Conservation (phyloP, 2,113 vertebrate genomes). For the Prietella phreatophila region DNA sequence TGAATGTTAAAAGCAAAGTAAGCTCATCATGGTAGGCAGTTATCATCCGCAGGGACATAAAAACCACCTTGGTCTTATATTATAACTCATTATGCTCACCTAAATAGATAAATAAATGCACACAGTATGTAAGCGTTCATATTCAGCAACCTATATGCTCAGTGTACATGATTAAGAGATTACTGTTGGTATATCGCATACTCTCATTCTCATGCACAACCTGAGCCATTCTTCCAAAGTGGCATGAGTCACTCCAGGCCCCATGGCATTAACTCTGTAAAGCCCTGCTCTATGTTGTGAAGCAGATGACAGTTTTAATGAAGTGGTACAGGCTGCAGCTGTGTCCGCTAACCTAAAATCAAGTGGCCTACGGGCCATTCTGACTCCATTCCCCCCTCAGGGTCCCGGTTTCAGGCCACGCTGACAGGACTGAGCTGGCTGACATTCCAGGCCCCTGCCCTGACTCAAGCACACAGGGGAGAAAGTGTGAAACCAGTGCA, state of each 20-base stretch:
- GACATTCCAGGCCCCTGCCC: constrained; percentile 44
- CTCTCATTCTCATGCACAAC: constrained; percentile 9
- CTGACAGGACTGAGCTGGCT: constrained; percentile 58
- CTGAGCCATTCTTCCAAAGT: constrained; percentile 67
- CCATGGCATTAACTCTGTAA: constrained; percentile 20
- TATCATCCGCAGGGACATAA: background rate
- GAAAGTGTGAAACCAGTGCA: constrained; percentile 64
- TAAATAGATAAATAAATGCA: constrained; percentile 3
- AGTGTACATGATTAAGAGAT: constrained; percentile 4
- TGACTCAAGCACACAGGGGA: constrained; percentile 54
- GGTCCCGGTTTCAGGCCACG: constrained; percentile 34
- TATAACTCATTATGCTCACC: background rate
- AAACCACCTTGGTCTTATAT: background rate
- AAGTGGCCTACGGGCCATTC: constrained; percentile 59
- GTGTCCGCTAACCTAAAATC: constrained; percentile 64
- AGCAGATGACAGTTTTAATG: constrained; percentile 62
- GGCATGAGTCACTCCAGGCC: constrained; percentile 40
- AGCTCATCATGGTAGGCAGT: background rate
- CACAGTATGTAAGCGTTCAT: background rate
- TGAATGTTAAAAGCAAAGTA: constrained; percentile 24
- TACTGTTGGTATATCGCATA: background rate
- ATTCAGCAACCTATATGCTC: background rate
- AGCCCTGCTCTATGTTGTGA: constrained; percentile 55
- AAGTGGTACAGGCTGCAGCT: constrained; percentile 63
- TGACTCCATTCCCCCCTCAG: constrained; percentile 40